Evolutionary conservation across 2,113 vertebrate genomes (phyloP).

Genomic region (Tichodroma muraria): DNA sequence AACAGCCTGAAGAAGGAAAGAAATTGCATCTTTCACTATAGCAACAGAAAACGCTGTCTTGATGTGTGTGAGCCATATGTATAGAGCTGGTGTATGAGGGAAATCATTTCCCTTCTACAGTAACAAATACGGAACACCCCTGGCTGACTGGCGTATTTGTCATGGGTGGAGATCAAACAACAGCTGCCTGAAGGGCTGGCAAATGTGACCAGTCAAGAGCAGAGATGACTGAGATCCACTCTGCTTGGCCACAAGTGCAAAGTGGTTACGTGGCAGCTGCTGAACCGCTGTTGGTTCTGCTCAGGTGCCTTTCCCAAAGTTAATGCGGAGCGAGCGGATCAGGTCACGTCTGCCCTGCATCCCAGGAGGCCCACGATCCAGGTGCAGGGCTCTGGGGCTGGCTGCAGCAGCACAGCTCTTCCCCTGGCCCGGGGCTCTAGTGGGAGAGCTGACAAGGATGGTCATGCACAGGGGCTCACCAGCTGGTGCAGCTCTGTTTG

Average conservation of each 20-base stretch:
- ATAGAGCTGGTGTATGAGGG: not conserved
- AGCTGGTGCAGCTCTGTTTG: conserved; percentile 1
- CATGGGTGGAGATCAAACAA: not conserved
- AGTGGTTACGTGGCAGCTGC: not conserved
- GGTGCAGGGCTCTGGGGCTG: conserved; percentile 12
- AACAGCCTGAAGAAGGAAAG: not conserved
- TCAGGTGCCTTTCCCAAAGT: conserved; percentile 7
- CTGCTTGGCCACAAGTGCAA: not conserved
- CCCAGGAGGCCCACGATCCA: not conserved
- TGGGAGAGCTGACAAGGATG: not conserved
- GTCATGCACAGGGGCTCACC: not conserved
- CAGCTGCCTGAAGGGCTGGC: not conserved
- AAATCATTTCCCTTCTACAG: not conserved
- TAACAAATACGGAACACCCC: not conserved
- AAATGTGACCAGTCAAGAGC: not conserved
- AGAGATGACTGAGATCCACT: not conserved
- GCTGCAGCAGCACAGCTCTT: not conserved
- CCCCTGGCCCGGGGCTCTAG: not conserved
- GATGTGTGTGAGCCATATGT: not conserved
- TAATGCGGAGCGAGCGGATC: not conserved
- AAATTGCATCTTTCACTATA: not conserved
- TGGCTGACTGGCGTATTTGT: not conserved
- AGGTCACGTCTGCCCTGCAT: not conserved
- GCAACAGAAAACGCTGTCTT: not conserved
- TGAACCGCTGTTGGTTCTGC: not conserved